phyloP scores from a whole-genome alignment of 2,888 invertebrate genomes.

The Tethea ocularis region DNA sequence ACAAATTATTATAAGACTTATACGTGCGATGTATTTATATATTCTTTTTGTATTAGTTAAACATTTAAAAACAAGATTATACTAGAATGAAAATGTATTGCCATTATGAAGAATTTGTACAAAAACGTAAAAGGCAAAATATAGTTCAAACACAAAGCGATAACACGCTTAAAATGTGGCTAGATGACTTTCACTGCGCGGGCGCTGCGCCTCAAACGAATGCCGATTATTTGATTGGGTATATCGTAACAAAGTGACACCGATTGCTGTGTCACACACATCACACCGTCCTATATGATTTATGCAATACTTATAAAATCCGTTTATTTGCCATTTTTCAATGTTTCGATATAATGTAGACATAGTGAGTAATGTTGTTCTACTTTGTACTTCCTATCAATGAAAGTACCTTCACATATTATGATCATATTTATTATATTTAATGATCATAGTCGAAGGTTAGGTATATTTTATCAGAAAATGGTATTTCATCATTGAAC shows the following conservation, averaged over 20 bases:
- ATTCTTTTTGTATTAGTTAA: too few species aligned
- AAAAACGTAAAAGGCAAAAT: constrained; percentile 7
- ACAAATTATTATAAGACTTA: too few species aligned
- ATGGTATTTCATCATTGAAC: background rate
- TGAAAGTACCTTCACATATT: too few species aligned
- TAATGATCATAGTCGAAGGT: background rate
- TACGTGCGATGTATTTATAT: too few species aligned
- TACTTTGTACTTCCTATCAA: background rate
- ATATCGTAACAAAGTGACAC: constrained; percentile 14
- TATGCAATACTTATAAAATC: background rate
- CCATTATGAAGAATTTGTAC: background rate
- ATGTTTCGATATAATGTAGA: background rate
- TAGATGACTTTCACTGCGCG: constrained; percentile 51
- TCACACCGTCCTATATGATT: background rate
- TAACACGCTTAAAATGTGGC: constrained; percentile 17
- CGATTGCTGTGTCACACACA: background rate
- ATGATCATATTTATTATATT: background rate
- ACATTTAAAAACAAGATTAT: too few species aligned
- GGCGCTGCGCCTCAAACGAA: constrained; percentile 39
- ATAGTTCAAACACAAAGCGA: constrained; percentile 12
- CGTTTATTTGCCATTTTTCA: background rate
- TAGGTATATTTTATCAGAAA: background rate
- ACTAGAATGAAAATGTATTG: background rate
- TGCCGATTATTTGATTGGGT: constrained; percentile 32
- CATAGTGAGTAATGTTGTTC: background rate